These are phyloP conservation scores for Cerastis rubricosa DNA, from an alignment of 2,888 invertebrate genomes.

Conservation along the genomic window DNA sequence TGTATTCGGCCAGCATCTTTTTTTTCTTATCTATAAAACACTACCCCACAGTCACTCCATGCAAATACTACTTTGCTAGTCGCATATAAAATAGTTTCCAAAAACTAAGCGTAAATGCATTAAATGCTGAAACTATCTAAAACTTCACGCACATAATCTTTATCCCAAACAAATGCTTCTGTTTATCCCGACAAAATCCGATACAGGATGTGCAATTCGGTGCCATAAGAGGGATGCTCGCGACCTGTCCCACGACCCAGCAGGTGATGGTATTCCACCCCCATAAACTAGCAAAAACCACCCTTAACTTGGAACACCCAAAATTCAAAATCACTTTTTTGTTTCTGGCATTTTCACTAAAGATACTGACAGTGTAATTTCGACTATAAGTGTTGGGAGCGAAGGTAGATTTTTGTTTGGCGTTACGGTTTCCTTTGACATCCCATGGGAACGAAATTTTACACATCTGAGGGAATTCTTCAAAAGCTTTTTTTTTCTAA, in stretches of 20 bases:
- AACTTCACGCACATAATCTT: constrained; percentile 33
- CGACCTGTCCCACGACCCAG: constrained; percentile 88
- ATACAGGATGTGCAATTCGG: constrained; percentile 84
- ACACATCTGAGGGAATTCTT: constrained; percentile 85
- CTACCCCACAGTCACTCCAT: neutral
- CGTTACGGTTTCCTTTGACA: constrained; percentile 43
- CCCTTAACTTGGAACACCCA: constrained; percentile 45
- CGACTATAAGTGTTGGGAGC: neutral
- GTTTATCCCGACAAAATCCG: constrained; percentile 63
- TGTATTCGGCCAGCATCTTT: too few relatives aligned
- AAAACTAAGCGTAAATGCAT: neutral
- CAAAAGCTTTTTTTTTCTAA: constrained; percentile 65
- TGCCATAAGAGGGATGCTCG: constrained; percentile 87
- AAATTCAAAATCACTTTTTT: constrained; percentile 46
- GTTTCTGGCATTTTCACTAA: neutral
- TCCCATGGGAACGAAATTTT: constrained; percentile 87
- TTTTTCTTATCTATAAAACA: neutral
- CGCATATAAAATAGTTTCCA: neutral
- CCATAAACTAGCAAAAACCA: constrained; percentile 56
- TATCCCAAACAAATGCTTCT: constrained; percentile 44
- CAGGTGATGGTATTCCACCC: constrained; percentile 82
- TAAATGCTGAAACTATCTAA: neutral
- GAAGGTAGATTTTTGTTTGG: constrained; percentile 55
- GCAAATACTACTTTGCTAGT: neutral
- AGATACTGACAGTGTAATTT: constrained; percentile 12